Evolutionary conservation across 2,797 vertebrate species (phyloP).

Genomic region (Sebastes nivosus): DNA sequence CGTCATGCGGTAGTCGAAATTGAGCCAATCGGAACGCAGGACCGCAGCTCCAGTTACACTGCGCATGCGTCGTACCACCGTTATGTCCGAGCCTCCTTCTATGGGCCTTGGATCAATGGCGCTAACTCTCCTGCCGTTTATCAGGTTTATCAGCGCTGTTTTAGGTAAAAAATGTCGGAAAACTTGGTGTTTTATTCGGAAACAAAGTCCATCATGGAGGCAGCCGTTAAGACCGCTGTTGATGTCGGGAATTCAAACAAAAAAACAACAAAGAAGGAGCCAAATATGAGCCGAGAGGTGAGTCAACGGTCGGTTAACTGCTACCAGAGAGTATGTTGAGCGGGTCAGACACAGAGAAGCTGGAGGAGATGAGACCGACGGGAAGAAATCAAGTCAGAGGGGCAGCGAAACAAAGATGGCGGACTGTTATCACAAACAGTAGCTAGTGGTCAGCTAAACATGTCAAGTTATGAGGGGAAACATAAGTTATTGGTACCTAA

Average conservation of each 20-base stretch:
- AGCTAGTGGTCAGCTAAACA: background rate
- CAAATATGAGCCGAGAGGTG: background rate
- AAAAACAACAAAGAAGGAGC: background rate
- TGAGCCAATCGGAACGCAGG: no score
- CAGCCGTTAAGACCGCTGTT: background rate
- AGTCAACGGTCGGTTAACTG: background rate
- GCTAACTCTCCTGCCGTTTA: accelerated
- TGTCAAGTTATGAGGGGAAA: background rate
- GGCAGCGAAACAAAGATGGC: constrained; percentile 52
- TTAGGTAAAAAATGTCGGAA: constrained; percentile 26
- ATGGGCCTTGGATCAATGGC: background rate
- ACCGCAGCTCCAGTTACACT: no score
- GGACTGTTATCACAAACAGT: background rate
- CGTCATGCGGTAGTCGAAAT: no score
- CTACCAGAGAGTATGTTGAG: background rate
- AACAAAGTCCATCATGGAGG: constrained; percentile 57
- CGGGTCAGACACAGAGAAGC: background rate
- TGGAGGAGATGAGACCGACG: background rate
- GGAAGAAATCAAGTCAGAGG: background rate
- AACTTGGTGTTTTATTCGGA: constrained; percentile 35
- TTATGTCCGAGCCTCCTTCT: accelerated
- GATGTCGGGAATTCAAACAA: background rate
- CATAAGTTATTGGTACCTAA: accelerated
- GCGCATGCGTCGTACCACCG: no score
- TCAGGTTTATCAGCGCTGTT: no score